Evolutionary conservation across 2,888 invertebrate genomes (phyloP), one percentile per base, ranked within the genome.

Genomic region (Chymomyza amoena): DNA sequence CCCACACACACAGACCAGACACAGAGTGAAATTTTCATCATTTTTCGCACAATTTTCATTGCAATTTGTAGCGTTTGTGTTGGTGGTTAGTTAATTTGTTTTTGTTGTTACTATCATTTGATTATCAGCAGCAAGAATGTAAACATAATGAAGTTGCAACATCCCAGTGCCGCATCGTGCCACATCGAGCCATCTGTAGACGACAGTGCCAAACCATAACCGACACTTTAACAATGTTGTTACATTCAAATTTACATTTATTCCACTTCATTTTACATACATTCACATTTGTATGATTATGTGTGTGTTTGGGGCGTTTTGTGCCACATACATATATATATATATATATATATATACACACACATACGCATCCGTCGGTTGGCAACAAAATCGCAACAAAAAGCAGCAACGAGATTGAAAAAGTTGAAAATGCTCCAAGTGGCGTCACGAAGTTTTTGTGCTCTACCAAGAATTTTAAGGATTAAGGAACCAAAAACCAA

Each of bases 291-390:
- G 13, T 45, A 4, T 13, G 39, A 45, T 13, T 45, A 13, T 13
- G 10, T 45, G 10, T 15, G 51, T 50, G 28, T 36, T 52, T 52
- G 52, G 32, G 36, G 66, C n/a, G 36, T 63, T 54, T 18, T 67
- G 57, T 56, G 64, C 54, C 52, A 57, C 62, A 61, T 28, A 32
- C 56, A 28, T 62, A 20, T 61, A 67, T 9, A 56, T 45, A 28
- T 62, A 20, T 61, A 67, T 9, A 56, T 45, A 61, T 52, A 66
- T 15, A 32, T 51, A 39, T 32, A 32, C 51, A 51, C n/a, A 36
- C 36, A 64, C 9, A 39, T 39, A 70, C 61, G 18, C n/a, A 66
- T 20, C 52, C 9, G 39, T n/a, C 20, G 18, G 16, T 20, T 54
- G 54, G 54, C 54, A 54, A 54, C 54, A 18, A 20, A 54, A 54